Percentiles rank a stretch among this genome's conserved stretches.
These are phyloP conservation scores for Butorides virescens DNA, from an alignment of 2,113 vertebrate species.

Conservation along the genomic window DNA sequence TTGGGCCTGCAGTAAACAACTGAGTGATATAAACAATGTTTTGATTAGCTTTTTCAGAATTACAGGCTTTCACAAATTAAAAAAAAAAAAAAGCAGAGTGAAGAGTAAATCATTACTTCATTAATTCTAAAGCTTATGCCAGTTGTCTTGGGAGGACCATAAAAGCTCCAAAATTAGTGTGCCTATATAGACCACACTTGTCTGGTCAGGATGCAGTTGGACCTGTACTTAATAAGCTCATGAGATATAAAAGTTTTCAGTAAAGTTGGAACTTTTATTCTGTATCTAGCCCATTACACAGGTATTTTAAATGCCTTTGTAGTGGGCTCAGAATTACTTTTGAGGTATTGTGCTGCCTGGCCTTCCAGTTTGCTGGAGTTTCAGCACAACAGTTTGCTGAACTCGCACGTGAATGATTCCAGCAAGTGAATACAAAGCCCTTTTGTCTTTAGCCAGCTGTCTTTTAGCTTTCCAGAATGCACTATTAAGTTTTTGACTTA, in stretches of 20 bases:
- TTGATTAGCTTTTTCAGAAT: neutral
- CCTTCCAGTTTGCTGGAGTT: neutral
- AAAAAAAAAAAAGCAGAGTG: neutral
- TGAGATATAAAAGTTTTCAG: neutral
- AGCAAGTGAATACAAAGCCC: neutral
- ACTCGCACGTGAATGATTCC: neutral
- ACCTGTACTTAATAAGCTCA: neutral
- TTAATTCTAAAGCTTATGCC: neutral
- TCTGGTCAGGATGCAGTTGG: neutral
- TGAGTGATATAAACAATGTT: neutral
- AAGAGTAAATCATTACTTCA: neutral
- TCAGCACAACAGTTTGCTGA: neutral
- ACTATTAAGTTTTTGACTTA: neutral
- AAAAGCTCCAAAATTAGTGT: neutral
- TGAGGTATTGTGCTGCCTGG: neutral
- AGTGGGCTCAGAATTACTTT: neutral
- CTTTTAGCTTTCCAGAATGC: neutral
- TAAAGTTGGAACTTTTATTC: neutral
- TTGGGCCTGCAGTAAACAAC: neutral
- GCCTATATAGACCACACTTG: neutral
- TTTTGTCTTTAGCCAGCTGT: neutral
- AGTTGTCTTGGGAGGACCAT: neutral
- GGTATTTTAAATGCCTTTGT: neutral
- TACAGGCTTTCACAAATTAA: neutral
- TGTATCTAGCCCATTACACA: neutral